Percentiles rank a stretch among this genome's conserved stretches.
phyloP scores from a whole-genome alignment of 1,140 invertebrate genomes.

The Drosophila bifasciata region DNA sequence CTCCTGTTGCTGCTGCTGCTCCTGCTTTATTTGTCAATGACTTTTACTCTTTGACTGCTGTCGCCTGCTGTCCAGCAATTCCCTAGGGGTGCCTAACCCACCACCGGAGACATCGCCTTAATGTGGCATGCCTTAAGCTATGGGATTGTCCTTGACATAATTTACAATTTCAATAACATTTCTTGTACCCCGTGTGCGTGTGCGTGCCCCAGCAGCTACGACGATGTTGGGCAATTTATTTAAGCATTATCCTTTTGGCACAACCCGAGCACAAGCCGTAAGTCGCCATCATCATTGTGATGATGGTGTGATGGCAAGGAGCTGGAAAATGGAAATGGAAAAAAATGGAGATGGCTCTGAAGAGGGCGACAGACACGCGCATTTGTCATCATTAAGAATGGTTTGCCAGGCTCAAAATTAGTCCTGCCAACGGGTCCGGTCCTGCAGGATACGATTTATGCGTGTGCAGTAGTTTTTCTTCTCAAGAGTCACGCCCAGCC shows the following conservation, averaged over 20 bases:
- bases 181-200: constrained; percentile 16
- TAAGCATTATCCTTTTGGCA: constrained; percentile 59
- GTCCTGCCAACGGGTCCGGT: constrained; percentile 37
- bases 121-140: constrained; percentile 8
- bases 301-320: constrained; percentile 15
- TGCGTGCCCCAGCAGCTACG: constrained; percentile 22
- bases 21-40: constrained; percentile 57
- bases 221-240: constrained; percentile 62
- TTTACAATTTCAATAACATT: constrained; percentile 80
- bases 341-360: background rate
- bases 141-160: constrained; percentile 73
- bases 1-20: no score
- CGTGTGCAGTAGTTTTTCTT: constrained; percentile 63
- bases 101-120: constrained; percentile 37
- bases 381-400: constrained; percentile 79
- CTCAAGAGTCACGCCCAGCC: constrained; percentile 70
- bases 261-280: constrained; percentile 56
- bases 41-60: constrained; percentile 78
- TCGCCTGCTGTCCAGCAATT: constrained; percentile 53
- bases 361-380: constrained; percentile 23
- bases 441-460: constrained; percentile 70
- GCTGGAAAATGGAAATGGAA: background rate
- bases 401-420: constrained; percentile 63
- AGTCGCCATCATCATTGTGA: constrained; percentile 61
- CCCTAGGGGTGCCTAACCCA: constrained; percentile 34